phyloP scores from a whole-genome alignment of 1,140 invertebrate species.

The Uloborus diversus region DNA sequence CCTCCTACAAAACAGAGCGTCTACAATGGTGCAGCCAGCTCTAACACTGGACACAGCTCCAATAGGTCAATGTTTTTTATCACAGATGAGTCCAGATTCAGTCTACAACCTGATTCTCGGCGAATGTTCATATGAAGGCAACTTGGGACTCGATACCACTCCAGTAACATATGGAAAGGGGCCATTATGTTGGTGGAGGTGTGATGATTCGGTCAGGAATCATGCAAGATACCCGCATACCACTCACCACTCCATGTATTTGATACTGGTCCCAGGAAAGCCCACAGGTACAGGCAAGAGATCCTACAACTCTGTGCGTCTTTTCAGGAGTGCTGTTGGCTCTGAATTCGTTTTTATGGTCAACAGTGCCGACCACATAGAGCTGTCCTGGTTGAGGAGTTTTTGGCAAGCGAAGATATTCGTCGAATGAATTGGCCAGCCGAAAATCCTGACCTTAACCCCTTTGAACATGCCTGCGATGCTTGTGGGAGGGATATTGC shows the following conservation, averaged over 20 bases:
- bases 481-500: background rate
- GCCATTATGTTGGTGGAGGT: background rate
- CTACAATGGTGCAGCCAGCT: background rate
- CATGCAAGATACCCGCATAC: background rate
- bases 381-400: background rate
- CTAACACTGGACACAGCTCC: background rate
- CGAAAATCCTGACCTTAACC: background rate
- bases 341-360: slow-evolving; percentile 2
- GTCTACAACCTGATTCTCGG: background rate
- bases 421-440: slow-evolving; percentile 4
- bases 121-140: background rate
- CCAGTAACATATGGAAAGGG: background rate
- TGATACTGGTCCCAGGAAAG: background rate
- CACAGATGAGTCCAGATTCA: slow-evolving; percentile 1
- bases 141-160: background rate
- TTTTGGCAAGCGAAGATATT: too few species aligned
- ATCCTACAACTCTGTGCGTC: background rate
- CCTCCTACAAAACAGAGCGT: background rate
- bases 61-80: background rate
- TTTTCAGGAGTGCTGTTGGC: background rate
- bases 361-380: background rate
- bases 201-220: background rate
- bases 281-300: background rate
- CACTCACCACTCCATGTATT: slow-evolving; percentile 6
- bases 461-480: background rate